Percentiles rank a stretch among this genome's conserved stretches.
Evolutionary conservation across 2,888 invertebrate species (phyloP).

Genomic region (Melanchra persicariae): DNA sequence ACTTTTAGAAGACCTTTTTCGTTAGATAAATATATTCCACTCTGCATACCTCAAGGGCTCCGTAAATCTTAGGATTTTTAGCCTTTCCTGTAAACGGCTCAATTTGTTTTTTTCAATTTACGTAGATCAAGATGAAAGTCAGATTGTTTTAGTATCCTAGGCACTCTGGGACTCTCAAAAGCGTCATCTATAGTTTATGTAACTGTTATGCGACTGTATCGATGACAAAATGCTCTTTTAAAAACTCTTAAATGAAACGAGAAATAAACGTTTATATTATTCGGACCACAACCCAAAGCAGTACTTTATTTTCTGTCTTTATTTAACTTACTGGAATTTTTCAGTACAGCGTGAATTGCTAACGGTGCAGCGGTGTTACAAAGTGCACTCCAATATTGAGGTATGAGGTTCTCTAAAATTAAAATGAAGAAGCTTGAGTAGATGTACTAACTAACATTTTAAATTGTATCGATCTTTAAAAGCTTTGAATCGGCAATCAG

Average conservation of each 20-base stretch:
- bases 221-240: not conserved
- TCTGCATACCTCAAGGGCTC: not conserved
- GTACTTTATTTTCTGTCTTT: slow-evolving; percentile 39
- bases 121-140: not conserved
- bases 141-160: too few relatives aligned
- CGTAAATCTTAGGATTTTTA: not conserved
- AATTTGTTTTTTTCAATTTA: not conserved
- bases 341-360: slow-evolving; percentile 33
- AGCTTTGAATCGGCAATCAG: not conserved
- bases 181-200: too few relatives aligned
- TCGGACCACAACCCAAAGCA: slow-evolving; percentile 39
- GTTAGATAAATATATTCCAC: not conserved
- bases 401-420: slow-evolving; percentile 1
- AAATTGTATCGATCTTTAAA: not conserved
- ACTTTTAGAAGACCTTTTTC: slow-evolving; percentile 1
- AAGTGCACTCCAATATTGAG: not conserved
- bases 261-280: not conserved
- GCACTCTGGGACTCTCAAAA: too few relatives aligned
- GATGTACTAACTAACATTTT: not conserved
- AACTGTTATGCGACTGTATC: not conserved
- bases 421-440: not conserved
- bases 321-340: slow-evolving; percentile 39
- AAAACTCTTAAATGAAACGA: not conserved
- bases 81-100: not conserved
- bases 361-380: slow-evolving; percentile 32